phyloP scores from a whole-genome alignment of 2,797 vertebrate genomes.

The Austrolebias charrua region DNA sequence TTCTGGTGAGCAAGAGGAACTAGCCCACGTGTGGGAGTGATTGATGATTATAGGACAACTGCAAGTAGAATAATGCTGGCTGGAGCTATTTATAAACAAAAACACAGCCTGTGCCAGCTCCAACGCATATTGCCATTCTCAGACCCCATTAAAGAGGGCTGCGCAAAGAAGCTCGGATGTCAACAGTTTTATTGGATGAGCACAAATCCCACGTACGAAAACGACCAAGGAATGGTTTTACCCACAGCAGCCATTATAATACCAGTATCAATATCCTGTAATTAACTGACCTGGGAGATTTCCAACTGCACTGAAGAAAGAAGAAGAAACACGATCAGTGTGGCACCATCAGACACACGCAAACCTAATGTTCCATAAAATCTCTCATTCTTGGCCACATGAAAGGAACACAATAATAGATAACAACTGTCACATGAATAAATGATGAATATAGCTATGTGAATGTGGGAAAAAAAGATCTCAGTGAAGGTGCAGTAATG shows the following conservation, averaged over 20 bases:
- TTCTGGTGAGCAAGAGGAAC: slow-evolving; percentile 59
- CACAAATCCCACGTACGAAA: slow-evolving; percentile 56
- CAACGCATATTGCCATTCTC: slow-evolving; percentile 67
- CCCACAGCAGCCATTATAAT: slow-evolving; percentile 52
- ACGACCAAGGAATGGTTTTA: slow-evolving; percentile 52
- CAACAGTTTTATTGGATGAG: slow-evolving; percentile 58
- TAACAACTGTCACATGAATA: slow-evolving; percentile 74
- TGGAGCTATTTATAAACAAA: slow-evolving; percentile 83
- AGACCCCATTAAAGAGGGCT: slow-evolving; percentile 64
- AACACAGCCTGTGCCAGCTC: slow-evolving; percentile 71
- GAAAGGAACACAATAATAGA: slow-evolving; percentile 70
- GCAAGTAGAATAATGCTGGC: slow-evolving; percentile 78
- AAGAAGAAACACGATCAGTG: slow-evolving; percentile 49
- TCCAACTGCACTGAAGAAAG: slow-evolving; percentile 40
- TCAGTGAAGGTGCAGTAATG: slow-evolving; percentile 45
- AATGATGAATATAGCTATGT: slow-evolving; percentile 65
- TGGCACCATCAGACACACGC: slow-evolving; percentile 49
- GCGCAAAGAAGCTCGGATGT: slow-evolving; percentile 60
- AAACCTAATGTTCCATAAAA: slow-evolving; percentile 76
- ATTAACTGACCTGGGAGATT: slow-evolving; percentile 61
- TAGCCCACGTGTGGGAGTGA: slow-evolving; percentile 62
- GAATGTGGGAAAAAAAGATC: slow-evolving; percentile 64
- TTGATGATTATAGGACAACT: slow-evolving; percentile 81
- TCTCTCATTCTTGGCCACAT: slow-evolving; percentile 69
- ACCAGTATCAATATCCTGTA: slow-evolving; percentile 63